Percentiles rank a stretch among this genome's conserved stretches.
Conservation (phyloP, 1,140 invertebrate species). For the Philotrypesis tridentata region DNA sequence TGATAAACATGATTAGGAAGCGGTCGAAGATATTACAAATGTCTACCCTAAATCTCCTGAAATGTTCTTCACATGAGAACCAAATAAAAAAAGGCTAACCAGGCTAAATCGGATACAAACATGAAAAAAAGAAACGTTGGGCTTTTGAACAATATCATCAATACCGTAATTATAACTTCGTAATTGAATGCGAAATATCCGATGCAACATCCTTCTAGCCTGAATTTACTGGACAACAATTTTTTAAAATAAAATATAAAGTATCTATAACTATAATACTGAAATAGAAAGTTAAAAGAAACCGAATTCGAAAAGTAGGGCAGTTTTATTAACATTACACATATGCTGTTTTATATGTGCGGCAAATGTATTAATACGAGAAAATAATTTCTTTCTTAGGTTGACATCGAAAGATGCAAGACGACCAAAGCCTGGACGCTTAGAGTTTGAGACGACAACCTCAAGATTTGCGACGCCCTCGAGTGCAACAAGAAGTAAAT, state of each 20-base stretch:
- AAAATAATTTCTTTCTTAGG: constrained; percentile 40
- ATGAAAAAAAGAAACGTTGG: background rate
- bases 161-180: background rate
- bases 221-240: constrained; percentile 4
- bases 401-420: constrained; percentile 12
- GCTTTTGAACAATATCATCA: background rate
- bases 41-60: constrained; percentile 7
- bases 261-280: background rate
- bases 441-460: background rate
- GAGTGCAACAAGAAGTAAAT: background rate
- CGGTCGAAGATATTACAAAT: constrained; percentile 6
- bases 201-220: constrained; percentile 28
- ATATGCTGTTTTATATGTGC: background rate
- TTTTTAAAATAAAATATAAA: background rate
- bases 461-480: background rate
- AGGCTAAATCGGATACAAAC: constrained; percentile 39
- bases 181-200: constrained; percentile 17
- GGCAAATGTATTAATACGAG: constrained; percentile 5
- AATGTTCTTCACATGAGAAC: background rate
- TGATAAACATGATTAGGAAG: constrained; percentile 1
- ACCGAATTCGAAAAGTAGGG: constrained; percentile 15
- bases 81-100: constrained; percentile 16
- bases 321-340: constrained; percentile 27
- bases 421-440: background rate
- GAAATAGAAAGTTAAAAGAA: background rate